A percentile compares a stretch with the other conserved stretches of the same genome.
Conservation (phyloP, 2,888 invertebrate genomes). For the Erannis defoliaria region DNA sequence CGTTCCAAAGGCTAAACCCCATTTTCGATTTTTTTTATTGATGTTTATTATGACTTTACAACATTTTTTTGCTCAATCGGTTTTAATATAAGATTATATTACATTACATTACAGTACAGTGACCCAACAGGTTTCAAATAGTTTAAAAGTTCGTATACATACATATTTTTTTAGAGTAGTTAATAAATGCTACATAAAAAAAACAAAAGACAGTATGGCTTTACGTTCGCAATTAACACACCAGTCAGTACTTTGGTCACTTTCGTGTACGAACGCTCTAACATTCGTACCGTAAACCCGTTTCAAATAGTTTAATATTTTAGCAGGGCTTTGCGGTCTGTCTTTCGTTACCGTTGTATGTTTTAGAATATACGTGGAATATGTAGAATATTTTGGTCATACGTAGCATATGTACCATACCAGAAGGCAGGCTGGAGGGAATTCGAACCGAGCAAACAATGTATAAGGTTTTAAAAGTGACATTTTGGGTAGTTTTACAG, state of each 20-base stretch:
- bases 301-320: constrained; percentile 38
- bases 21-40: too few relatives aligned
- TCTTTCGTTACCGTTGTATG: constrained; percentile 23
- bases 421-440: neutral
- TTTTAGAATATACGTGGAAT: constrained; percentile 19
- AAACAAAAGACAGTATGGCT: too few relatives aligned
- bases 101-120: too few relatives aligned
- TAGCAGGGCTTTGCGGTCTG: constrained; percentile 36
- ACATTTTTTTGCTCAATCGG: too few relatives aligned
- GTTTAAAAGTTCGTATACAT: too few relatives aligned
- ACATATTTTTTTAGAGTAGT: too few relatives aligned
- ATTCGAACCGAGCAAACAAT: neutral
- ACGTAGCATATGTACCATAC: neutral
- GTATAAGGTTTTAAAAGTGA: neutral
- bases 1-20: too few relatives aligned
- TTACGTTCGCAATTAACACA: too few relatives aligned
- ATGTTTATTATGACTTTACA: too few relatives aligned
- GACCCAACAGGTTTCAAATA: too few relatives aligned
- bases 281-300: constrained; percentile 26
- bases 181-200: too few relatives aligned
- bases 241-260: neutral
- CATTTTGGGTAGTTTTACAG: neutral
- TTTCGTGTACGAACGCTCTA: constrained; percentile 1
- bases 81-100: too few relatives aligned
- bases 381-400: constrained; percentile 8